Base-by-base conservation (phyloP, 92 coral and sea anemone genomes). In the Zoanthus solanderi region DNA sequence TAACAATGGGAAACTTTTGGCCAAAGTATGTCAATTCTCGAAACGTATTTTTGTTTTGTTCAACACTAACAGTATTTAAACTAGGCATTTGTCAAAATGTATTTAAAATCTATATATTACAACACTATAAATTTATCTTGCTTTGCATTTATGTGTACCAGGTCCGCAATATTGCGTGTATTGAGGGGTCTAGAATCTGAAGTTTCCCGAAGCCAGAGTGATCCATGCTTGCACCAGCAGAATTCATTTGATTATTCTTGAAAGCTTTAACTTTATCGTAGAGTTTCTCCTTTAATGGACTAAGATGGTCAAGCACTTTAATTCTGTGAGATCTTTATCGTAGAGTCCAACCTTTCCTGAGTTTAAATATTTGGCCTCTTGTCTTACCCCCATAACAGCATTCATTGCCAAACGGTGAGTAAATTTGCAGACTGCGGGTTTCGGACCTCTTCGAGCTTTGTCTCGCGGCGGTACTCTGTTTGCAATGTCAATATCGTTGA, bases 311-410 rank as follows among this genome's bases (percentile, higher is more conserved):
- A 9, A 34, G 76, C 50, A 34, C 76, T 71, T 71, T 71, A 71
- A 71, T 71, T 17, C 76, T 71, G 45, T 71, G 47, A 71, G 76
- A 71, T 32, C 45, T 71, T 71, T 8, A 15, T 42, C 50, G 47
- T 71, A 34, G 76, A 71, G 45, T 42, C 76, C 45, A 71, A 71
- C 75, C 46, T 71, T 71, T 32, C 50, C 76, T 71, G 76, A 6
- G 16, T 71, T 71, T 13, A 71, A 17, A 32, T 31, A 32, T 71
- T 34, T 71, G 9, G 76, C 76, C 48, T 71, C 45, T 34, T 71
- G 50, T 71, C 76, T 63, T 23, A 63, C 29, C 9, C 5, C 69
- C 69, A 63, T 63, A 1, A 63, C 69, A 16, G 69, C 29, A 63
- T 63, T 63, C 69, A 32, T 71, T 71, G 48, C 76, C 76, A 71